A percentile compares a stretch with the other conserved stretches of the same genome.
Conservation (phyloP, 2,797 vertebrate genomes). For the Acanthis flammea region DNA sequence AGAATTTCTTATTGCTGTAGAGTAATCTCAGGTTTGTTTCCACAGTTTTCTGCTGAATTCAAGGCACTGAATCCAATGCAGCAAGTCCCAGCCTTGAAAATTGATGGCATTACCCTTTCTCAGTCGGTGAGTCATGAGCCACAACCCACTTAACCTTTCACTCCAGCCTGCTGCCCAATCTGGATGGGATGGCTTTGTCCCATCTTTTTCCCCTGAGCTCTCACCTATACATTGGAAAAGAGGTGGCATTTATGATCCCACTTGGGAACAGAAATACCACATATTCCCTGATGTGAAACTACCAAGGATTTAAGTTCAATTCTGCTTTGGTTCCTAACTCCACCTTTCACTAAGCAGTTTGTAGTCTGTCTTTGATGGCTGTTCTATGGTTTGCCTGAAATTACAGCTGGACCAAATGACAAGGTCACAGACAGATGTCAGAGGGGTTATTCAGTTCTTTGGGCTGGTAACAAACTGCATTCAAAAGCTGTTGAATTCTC, state of each 20-base stretch:
- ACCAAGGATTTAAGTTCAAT: not conserved
- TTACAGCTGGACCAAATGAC: not conserved
- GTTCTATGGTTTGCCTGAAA: not conserved
- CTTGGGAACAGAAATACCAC: not conserved
- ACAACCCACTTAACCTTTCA: not conserved
- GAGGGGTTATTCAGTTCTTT: not conserved
- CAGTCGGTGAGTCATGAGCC: conserved; percentile 87
- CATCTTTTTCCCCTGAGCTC: not conserved
- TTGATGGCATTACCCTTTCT: conserved; percentile 87
- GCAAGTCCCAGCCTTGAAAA: conserved; percentile 91
- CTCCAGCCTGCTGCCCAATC: not conserved
- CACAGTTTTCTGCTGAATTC: conserved; percentile 84
- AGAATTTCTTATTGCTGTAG: not conserved
- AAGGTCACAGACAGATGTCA: not conserved
- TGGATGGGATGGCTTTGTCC: not conserved
- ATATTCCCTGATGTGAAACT: not conserved
- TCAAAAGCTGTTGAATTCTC: not conserved
- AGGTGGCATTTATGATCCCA: not conserved
- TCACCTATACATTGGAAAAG: not conserved
- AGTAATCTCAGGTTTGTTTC: conserved; percentile 23
- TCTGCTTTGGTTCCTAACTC: not conserved
- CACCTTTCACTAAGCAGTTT: not conserved
- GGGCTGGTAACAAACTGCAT: not conserved
- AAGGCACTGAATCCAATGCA: conserved; percentile 90
- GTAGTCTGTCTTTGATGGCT: not conserved